A percentile compares a stretch with the other conserved stretches of the same genome.
phyloP scores from a whole-genome alignment of 2,888 invertebrate species.

The Meloe dianella region DNA sequence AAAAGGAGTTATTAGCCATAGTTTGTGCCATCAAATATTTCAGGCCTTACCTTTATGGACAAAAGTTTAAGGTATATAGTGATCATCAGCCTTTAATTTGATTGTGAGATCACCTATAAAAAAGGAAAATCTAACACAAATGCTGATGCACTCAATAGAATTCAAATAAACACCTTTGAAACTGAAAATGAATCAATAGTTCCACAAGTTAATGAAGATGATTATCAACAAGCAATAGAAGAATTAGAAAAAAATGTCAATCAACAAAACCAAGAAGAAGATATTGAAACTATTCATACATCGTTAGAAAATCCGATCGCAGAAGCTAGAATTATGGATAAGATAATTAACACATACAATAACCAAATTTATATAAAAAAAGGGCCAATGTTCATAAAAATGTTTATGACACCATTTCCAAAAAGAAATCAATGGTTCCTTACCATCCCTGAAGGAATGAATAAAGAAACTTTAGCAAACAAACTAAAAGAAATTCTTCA shows the following conservation, averaged over 20 bases:
- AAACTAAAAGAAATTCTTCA: not conserved
- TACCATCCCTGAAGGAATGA: not conserved
- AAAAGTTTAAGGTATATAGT: conserved; percentile 40
- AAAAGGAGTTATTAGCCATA: conserved; percentile 43
- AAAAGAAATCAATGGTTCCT: not conserved
- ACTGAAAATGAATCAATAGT: not conserved
- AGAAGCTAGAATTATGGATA: not conserved
- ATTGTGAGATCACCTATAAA: conserved; percentile 19
- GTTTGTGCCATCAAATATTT: conserved; percentile 26
- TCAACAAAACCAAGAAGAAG: not conserved
- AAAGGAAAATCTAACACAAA: not conserved
- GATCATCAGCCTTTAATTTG: conserved; percentile 54
- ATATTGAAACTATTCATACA: not conserved
- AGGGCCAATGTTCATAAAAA: not conserved
- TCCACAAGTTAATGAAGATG: not conserved
- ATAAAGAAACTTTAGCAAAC: not conserved
- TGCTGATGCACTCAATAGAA: not conserved
- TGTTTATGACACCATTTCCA: not conserved
- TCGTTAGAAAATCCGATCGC: not conserved
- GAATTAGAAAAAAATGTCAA: not conserved
- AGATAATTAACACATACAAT: not conserved
- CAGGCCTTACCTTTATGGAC: conserved; percentile 21
- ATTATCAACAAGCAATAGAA: not conserved
- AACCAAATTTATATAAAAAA: not conserved
- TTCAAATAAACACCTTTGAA: not conserved